A percentile compares a stretch with the other conserved stretches of the same genome.
phyloP scores from a whole-genome alignment of 2,113 vertebrate genomes.

The Neofelis nebulosa region DNA sequence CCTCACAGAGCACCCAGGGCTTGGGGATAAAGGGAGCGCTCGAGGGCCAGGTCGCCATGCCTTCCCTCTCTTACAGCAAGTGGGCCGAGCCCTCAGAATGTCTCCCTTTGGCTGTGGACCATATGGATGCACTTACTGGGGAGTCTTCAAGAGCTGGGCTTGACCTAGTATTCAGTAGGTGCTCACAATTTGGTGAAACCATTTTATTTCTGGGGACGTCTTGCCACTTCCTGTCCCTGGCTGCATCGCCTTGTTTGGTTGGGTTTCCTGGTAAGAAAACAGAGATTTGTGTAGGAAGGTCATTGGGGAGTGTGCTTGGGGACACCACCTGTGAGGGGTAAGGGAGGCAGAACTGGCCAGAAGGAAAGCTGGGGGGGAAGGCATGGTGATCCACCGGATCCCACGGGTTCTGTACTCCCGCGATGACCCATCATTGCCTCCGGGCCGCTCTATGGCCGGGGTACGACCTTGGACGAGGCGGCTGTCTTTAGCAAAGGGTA shows the following conservation, averaged over 20 bases:
- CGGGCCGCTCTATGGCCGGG: neutral
- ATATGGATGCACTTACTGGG: accelerated
- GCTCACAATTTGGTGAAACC: neutral
- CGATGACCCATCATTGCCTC: accelerated
- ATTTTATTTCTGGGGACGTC: neutral
- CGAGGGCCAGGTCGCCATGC: accelerated
- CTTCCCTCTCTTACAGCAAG: neutral
- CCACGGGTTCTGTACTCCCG: neutral
- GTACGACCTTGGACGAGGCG: too few relatives aligned
- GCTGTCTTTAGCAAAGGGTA: neutral
- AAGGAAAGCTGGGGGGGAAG: neutral
- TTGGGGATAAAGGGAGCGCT: too few relatives aligned
- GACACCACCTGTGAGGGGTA: neutral
- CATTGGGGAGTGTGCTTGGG: neutral
- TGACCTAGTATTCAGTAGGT: neutral
- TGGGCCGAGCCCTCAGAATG: accelerated
- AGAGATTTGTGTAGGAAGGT: neutral
- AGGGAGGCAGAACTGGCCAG: neutral
- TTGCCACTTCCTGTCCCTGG: neutral
- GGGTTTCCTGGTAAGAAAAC: neutral
- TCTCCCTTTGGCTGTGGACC: accelerated
- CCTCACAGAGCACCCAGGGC: accelerated
- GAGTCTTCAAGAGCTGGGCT: neutral
- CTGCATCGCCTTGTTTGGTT: neutral
- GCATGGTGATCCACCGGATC: neutral